Conservation (phyloP, 2,888 invertebrate species). For the Lasiommata megera region DNA sequence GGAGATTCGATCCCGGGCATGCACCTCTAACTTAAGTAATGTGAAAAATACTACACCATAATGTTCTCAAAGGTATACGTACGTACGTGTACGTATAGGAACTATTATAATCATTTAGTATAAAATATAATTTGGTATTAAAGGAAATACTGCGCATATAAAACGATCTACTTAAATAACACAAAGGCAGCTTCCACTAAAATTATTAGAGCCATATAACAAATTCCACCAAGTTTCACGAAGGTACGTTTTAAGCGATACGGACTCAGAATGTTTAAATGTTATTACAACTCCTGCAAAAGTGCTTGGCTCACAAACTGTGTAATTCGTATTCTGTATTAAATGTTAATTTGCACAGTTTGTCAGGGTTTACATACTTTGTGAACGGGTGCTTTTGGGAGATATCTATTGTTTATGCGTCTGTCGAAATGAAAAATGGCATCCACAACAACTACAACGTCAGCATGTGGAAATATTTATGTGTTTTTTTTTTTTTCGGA, state of each 20-base stretch:
- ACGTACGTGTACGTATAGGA: too few relatives aligned
- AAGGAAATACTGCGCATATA: neutral
- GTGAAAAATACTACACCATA: too few relatives aligned
- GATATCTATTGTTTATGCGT: neutral
- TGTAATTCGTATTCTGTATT: neutral
- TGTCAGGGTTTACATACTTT: neutral
- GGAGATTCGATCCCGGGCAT: too few relatives aligned
- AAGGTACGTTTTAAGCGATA: neutral
- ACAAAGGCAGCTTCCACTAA: neutral
- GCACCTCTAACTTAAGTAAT: too few relatives aligned
- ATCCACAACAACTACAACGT: too few relatives aligned
- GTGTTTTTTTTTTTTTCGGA: too few relatives aligned
- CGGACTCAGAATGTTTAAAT: neutral
- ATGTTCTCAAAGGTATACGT: too few relatives aligned
- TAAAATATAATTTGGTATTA: too few relatives aligned
- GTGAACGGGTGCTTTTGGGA: constrained; percentile 1
- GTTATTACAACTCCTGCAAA: neutral
- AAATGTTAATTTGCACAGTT: constrained; percentile 4
- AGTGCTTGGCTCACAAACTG: neutral
- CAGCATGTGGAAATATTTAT: too few relatives aligned
- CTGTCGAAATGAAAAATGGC: neutral
- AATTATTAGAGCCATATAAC: neutral
- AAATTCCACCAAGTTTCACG: neutral
- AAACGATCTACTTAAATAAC: neutral
- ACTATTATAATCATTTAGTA: too few relatives aligned